Evolutionary conservation across 92 coral and sea anemone genomes (phyloP).

Genomic region (Blastomussa wellsi): DNA sequence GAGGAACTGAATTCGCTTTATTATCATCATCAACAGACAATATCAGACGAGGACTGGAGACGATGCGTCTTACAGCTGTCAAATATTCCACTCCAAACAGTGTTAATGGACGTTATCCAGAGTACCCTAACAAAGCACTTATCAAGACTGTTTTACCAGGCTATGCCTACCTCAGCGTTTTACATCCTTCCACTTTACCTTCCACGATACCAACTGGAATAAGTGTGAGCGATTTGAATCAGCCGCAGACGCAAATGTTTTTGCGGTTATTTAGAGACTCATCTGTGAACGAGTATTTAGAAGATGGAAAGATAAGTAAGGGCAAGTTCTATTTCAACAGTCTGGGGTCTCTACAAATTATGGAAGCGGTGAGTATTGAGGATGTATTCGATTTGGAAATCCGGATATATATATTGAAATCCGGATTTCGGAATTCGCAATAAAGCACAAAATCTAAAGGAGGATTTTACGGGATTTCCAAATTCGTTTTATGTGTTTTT

Average conservation of each 20-base stretch:
- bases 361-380: slow-evolving; percentile 16
- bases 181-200: slow-evolving; percentile 7
- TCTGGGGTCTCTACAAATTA: slow-evolving; percentile 55
- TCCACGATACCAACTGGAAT: background rate
- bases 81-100: slow-evolving; percentile 79
- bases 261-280: slow-evolving; percentile 32
- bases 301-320: slow-evolving; percentile 20
- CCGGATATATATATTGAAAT: too few species aligned
- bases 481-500: too few species aligned
- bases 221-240: background rate
- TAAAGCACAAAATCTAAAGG: too few species aligned
- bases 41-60: slow-evolving; percentile 57
- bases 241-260: slow-evolving; percentile 49
- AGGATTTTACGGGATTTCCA: too few species aligned
- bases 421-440: too few species aligned
- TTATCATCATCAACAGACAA: slow-evolving; percentile 32
- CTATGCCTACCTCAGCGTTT: slow-evolving; percentile 64
- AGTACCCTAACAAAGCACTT: slow-evolving; percentile 24
- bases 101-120: slow-evolving; percentile 55
- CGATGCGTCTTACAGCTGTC: slow-evolving; percentile 58
- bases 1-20: slow-evolving; percentile 54
- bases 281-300: slow-evolving; percentile 2
- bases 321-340: slow-evolving; percentile 44
- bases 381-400: too few species aligned
- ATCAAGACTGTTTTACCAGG: slow-evolving; percentile 49